Conservation (phyloP, 2,888 invertebrate genomes). For the Clistopyga incitator region DNA sequence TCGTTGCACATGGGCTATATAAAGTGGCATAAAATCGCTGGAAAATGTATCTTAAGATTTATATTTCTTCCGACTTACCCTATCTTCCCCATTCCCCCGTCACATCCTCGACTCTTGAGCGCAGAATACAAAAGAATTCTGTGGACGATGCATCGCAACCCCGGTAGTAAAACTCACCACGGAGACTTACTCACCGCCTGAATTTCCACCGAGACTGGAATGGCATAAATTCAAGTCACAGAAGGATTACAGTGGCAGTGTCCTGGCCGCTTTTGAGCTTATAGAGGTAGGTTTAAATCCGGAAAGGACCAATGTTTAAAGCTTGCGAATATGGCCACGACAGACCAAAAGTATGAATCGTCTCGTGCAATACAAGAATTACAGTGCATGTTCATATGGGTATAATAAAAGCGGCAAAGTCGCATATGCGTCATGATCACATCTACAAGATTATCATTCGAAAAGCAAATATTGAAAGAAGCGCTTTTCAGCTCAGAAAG, state of each 20-base stretch:
- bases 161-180: slow-evolving; percentile 83
- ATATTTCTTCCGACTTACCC: slow-evolving; percentile 15
- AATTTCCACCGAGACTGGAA: slow-evolving; percentile 83
- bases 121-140: slow-evolving; percentile 80
- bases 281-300: slow-evolving; percentile 81
- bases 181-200: slow-evolving; percentile 79
- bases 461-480: too few relatives aligned
- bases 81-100: too few relatives aligned
- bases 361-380: background rate
- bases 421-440: background rate
- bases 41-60: slow-evolving; percentile 14
- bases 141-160: slow-evolving; percentile 83
- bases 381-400: background rate
- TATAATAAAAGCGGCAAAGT: background rate
- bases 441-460: background rate
- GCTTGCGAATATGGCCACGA: slow-evolving; percentile 17
- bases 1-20: slow-evolving; percentile 32
- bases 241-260: slow-evolving; percentile 81
- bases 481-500: too few relatives aligned
- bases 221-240: slow-evolving; percentile 83
- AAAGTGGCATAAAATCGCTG: slow-evolving; percentile 50
- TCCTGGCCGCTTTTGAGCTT: slow-evolving; percentile 85
- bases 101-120: slow-evolving; percentile 25
- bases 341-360: background rate
- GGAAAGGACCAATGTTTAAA: slow-evolving; percentile 19